Evolutionary conservation across 2,888 invertebrate genomes (phyloP), one percentile per base, ranked within the genome.

Genomic region (Lasioglossum zephyrum): DNA sequence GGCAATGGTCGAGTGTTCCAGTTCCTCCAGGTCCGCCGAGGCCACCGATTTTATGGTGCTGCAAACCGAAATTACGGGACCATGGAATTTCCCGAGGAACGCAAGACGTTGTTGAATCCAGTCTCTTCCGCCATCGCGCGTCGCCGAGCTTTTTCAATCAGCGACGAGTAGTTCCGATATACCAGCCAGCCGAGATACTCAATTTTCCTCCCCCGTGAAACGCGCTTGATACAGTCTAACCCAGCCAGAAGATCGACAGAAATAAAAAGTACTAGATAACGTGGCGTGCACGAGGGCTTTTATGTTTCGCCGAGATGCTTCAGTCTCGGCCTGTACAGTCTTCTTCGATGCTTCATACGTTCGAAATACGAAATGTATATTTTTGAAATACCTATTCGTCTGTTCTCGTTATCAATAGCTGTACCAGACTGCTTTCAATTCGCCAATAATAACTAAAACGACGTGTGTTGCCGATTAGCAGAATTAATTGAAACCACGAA

Each of bases 1-100:
- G 88, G 88, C 89, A 86, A 86, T 83, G 79, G 26, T 41, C 76
- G 78, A 53, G 72, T 26, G 73, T 66, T 49, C 41, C 63, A 73
- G 79, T 81, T 49, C 31, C 73, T 31, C 72, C 66, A 3, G 36
- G 80, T 31, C 74, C 60, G 80, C 26, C 73, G 78, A 73, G 79
- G 26, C 76, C 53, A 72, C 36, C 83, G 80, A 83, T 87, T 87
- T 86, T 79, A 79, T 31, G 72, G 66, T n/a, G 57, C 39, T 44
- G 69, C 57, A 44, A 39, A 26, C 72, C 73, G 60, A 76, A 85
- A 82, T 85, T 81, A 75, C 81, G 72, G 53, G 13, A 22, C 60
- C 39, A 81, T 63, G 86, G 77, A 86, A 77, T 78, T 63, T 57
- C 75, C 11, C 22, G 16, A 16, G 75, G 83, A 73, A 82, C 85